Conservation (phyloP, 2,888 invertebrate species). For the Synergus japonicus region DNA sequence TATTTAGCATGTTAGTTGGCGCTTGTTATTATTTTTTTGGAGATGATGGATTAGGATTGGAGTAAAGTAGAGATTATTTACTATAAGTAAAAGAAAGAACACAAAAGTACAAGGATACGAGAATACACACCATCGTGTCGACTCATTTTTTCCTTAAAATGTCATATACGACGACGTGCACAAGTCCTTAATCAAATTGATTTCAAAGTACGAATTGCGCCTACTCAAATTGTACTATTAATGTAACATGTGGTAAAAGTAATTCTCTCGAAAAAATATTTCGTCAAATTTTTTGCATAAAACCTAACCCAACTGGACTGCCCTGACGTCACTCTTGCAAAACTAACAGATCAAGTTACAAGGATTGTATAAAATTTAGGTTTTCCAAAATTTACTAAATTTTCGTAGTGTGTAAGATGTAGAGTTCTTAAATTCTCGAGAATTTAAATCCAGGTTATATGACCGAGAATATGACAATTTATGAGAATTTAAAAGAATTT, state of each 20-base stretch:
- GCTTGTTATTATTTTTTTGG: too few relatives aligned
- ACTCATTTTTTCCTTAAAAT: conserved; percentile 86
- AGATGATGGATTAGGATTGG: neutral
- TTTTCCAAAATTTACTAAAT: too few relatives aligned
- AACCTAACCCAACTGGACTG: conserved; percentile 87
- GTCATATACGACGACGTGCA: conserved; percentile 75
- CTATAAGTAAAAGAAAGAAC: conserved; percentile 28
- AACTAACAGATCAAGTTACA: too few relatives aligned
- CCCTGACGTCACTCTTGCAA: conserved; percentile 61
- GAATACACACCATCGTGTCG: conserved; percentile 94
- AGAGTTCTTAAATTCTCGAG: too few relatives aligned
- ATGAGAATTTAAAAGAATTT: too few relatives aligned
- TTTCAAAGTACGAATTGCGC: conserved; percentile 63
- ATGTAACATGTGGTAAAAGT: conserved; percentile 79
- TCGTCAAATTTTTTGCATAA: conserved; percentile 83
- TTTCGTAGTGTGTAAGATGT: too few relatives aligned
- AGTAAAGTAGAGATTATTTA: neutral
- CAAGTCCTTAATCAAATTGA: conserved; percentile 26
- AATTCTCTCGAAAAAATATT: conserved; percentile 83
- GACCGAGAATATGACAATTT: too few relatives aligned
- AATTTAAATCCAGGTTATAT: too few relatives aligned
- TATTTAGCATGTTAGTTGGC: too few relatives aligned
- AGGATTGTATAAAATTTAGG: too few relatives aligned
- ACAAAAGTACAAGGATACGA: conserved; percentile 69
- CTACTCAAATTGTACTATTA: conserved; percentile 37